These are phyloP conservation scores for Petrocephalus schoutedeni DNA, from an alignment of 2,797 vertebrate genomes.

Conservation along the genomic window DNA sequence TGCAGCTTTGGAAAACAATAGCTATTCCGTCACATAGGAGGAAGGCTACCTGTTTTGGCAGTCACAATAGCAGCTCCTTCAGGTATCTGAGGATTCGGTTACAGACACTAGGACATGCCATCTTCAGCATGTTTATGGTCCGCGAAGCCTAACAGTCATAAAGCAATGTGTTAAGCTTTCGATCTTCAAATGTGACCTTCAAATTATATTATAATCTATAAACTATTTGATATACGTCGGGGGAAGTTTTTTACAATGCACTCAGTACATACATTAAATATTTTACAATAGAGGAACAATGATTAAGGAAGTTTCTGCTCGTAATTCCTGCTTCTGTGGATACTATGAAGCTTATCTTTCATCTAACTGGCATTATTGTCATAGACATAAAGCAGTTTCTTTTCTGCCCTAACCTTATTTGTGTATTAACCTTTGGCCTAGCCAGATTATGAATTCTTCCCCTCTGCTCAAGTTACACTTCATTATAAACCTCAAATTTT, in stretches of 20 bases:
- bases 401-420: neutral
- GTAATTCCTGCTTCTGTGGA: neutral
- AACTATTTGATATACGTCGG: neutral
- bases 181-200: neutral
- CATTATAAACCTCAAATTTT: neutral
- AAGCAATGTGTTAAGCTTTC: neutral
- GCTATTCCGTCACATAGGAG: neutral
- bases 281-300: neutral
- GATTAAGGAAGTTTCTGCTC: neutral
- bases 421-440: neutral
- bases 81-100: neutral
- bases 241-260: neutral
- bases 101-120: neutral
- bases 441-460: neutral
- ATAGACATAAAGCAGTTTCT: neutral
- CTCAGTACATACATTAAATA: neutral
- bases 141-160: neutral
- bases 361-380: neutral
- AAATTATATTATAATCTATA: neutral
- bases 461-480: neutral
- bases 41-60: neutral
- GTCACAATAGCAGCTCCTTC: neutral
- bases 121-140: neutral
- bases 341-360: neutral
- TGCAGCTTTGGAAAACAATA: neutral